Evolutionary conservation across 2,113 vertebrate genomes (phyloP).

Genomic region (Alces alces): DNA sequence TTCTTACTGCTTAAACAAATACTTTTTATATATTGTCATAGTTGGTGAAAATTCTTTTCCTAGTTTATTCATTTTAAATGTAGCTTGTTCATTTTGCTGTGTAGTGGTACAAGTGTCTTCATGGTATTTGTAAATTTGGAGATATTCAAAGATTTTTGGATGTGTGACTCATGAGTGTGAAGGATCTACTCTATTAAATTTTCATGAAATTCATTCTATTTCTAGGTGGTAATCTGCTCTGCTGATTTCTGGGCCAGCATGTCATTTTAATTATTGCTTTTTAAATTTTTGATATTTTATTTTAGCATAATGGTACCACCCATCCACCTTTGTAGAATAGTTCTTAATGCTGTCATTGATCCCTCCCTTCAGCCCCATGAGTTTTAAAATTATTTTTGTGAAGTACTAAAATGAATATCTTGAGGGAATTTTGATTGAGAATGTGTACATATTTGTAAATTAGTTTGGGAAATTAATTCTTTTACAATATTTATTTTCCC

Average conservation of each 20-base stretch:
- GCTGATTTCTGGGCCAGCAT: slow-evolving; percentile 16
- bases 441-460: neutral
- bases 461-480: slow-evolving; percentile 6
- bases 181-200: slow-evolving; percentile 28
- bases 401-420: neutral
- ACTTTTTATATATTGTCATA: neutral
- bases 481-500: slow-evolving; percentile 29
- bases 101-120: neutral
- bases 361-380: neutral
- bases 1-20: neutral
- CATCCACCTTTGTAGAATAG: neutral
- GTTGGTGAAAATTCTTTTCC: neutral
- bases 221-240: neutral
- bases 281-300: slow-evolving; percentile 11
- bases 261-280: slow-evolving; percentile 36
- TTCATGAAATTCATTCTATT: slow-evolving; percentile 34
- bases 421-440: slow-evolving; percentile 14
- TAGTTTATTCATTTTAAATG: slow-evolving; percentile 24
- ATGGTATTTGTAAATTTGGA: slow-evolving; percentile 38
- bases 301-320: neutral
- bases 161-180: slow-evolving; percentile 20
- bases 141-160: slow-evolving; percentile 11
- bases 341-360: slow-evolving; percentile 2
- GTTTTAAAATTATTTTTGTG: slow-evolving; percentile 29
- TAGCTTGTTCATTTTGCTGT: neutral